Percentiles rank a stretch among this genome's conserved stretches.
Evolutionary conservation across 2,888 invertebrate genomes (phyloP).

Genomic region (Frankliniella intonsa): DNA sequence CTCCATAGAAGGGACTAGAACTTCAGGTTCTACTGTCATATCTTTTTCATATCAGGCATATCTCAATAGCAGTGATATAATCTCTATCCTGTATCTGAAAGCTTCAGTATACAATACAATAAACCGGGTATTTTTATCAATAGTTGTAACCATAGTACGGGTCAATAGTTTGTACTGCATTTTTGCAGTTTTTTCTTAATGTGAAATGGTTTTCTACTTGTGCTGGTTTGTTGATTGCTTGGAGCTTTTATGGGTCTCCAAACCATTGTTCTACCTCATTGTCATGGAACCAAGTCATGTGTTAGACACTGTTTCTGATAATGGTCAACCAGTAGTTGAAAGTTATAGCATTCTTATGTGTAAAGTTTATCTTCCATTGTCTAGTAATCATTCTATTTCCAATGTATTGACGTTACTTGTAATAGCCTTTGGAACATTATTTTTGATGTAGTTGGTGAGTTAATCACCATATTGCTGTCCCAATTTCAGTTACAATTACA

Average conservation of each 20-base stretch:
- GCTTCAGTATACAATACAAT: conserved; percentile 10
- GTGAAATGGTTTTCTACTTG: conserved; percentile 16
- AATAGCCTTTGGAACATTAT: background rate
- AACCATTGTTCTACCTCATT: conserved; percentile 6
- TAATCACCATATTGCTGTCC: background rate
- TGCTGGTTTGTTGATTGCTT: conserved; percentile 19
- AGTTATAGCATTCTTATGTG: background rate
- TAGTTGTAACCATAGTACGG: conserved; percentile 23
- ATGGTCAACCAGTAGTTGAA: background rate
- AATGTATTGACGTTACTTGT: background rate
- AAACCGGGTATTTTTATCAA: conserved; percentile 25
- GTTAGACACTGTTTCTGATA: background rate
- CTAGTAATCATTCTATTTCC: background rate
- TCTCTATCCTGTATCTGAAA: background rate
- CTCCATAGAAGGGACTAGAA: too few species aligned
- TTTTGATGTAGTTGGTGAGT: conserved; percentile 1
- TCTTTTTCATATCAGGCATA: too few species aligned
- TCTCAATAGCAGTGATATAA: too few species aligned
- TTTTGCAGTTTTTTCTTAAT: background rate
- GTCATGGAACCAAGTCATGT: conserved; percentile 20
- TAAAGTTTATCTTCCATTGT: conserved; percentile 7
- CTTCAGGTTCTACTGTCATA: too few species aligned
- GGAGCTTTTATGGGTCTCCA: background rate
- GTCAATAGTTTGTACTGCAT: conserved; percentile 22
- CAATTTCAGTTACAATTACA: background rate